A percentile compares a stretch with the other conserved stretches of the same genome.
phyloP scores from a whole-genome alignment of 2,797 vertebrate species.

The Philypnodon macrostomus region DNA sequence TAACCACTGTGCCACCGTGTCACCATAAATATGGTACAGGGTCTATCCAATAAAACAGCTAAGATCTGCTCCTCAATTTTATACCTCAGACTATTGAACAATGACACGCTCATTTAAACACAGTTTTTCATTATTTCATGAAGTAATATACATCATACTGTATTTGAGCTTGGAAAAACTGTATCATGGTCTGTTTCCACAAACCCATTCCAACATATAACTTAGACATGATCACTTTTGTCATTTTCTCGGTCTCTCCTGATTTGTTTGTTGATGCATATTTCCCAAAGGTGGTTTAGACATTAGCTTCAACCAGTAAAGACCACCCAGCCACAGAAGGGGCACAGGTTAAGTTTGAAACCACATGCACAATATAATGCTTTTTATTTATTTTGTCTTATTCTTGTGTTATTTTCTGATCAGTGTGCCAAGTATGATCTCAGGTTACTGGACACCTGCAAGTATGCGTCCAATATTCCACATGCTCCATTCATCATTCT shows the following conservation, averaged over 20 bases:
- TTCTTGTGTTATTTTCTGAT: slow-evolving; percentile 7
- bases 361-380: slow-evolving; percentile 12
- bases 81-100: too few species aligned
- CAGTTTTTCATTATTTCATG: neutral
- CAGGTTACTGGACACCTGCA: slow-evolving; percentile 45
- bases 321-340: slow-evolving; percentile 3
- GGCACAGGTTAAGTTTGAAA: slow-evolving; percentile 23
- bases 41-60: too few species aligned
- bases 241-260: slow-evolving; percentile 4
- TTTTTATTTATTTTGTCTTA: neutral
- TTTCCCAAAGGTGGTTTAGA: slow-evolving; percentile 5
- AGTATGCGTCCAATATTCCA: slow-evolving; percentile 22
- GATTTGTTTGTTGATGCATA: neutral
- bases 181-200: neutral
- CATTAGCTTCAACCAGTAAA: neutral
- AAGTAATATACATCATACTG: neutral
- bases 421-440: slow-evolving; percentile 50
- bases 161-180: slow-evolving; percentile 1
- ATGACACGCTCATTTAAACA: too few species aligned
- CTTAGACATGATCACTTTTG: neutral
- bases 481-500: slow-evolving; percentile 32
- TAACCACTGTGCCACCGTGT: too few species aligned
- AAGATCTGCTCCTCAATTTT: too few species aligned
- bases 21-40: too few species aligned
- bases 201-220: neutral